Evolutionary conservation across 2,113 vertebrate species (phyloP).

Genomic region (Vimba vimba): DNA sequence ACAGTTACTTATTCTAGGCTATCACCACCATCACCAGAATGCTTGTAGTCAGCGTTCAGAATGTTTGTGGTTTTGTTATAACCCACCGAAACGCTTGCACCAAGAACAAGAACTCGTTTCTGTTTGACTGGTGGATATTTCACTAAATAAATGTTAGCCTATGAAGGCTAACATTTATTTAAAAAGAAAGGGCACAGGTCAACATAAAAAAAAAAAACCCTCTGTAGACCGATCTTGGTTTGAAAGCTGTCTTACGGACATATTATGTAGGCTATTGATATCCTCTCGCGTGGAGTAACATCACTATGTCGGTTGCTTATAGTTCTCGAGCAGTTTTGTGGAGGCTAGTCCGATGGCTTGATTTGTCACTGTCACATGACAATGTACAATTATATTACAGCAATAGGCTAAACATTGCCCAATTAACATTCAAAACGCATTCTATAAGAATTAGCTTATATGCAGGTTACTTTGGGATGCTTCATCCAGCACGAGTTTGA

Average conservation of each 20-base stretch:
- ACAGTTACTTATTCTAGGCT: conserved; percentile 9
- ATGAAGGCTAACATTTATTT: background rate
- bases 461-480: background rate
- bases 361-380: background rate
- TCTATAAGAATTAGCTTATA: background rate
- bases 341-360: background rate
- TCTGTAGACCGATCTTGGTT: background rate
- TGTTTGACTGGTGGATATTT: background rate
- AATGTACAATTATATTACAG: background rate
- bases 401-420: too few relatives aligned
- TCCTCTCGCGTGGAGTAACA: background rate
- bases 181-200: background rate
- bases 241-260: background rate
- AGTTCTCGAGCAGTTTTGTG: background rate
- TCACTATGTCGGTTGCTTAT: background rate
- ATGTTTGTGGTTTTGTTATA: background rate
- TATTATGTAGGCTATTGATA: background rate
- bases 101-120: background rate
- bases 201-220: too few relatives aligned
- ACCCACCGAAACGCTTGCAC: background rate
- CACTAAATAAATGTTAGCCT: background rate
- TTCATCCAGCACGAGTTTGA: background rate
- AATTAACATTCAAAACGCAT: background rate
- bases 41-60: background rate
- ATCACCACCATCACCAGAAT: background rate